Conservation (phyloP, 2,888 invertebrate species). For the Sphaerophoria rueppellii region DNA sequence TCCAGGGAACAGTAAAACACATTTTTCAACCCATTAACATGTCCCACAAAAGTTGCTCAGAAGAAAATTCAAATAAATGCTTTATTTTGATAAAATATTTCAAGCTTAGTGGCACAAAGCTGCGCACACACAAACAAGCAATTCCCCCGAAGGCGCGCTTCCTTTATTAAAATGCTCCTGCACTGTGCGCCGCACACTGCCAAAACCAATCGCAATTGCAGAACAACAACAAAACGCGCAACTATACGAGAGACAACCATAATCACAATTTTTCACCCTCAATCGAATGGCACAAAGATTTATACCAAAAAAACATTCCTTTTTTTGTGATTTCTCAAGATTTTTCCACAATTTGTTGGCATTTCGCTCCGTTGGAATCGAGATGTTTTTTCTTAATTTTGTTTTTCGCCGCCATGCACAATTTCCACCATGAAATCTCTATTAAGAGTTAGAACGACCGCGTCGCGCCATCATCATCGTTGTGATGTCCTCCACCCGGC, state of each 20-base stretch:
- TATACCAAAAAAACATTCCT: constrained; percentile 2
- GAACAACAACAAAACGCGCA: neutral
- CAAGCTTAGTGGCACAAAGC: constrained; percentile 43
- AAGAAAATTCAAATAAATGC: constrained; percentile 20
- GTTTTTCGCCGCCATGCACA: constrained; percentile 59
- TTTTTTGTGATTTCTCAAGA: constrained; percentile 18
- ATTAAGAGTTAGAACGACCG: constrained; percentile 62
- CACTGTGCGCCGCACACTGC: neutral
- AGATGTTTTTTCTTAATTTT: neutral
- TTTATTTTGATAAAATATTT: constrained; percentile 48
- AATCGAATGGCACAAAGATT: constrained; percentile 13
- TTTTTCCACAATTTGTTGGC: constrained; percentile 63
- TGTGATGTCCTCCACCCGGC: neutral
- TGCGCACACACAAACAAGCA: neutral
- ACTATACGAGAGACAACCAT: neutral
- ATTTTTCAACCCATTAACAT: too few species aligned
- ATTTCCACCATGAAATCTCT: constrained; percentile 73
- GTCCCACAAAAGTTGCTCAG: neutral
- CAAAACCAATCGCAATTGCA: neutral
- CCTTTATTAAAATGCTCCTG: neutral
- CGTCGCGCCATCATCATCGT: neutral
- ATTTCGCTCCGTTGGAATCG: constrained; percentile 30
- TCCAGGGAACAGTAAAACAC: too few species aligned
- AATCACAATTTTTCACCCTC: constrained; percentile 27
- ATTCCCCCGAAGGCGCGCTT: constrained; percentile 33